Conservation (phyloP, 2,113 vertebrate genomes). For the Chelonoidis abingdonii region DNA sequence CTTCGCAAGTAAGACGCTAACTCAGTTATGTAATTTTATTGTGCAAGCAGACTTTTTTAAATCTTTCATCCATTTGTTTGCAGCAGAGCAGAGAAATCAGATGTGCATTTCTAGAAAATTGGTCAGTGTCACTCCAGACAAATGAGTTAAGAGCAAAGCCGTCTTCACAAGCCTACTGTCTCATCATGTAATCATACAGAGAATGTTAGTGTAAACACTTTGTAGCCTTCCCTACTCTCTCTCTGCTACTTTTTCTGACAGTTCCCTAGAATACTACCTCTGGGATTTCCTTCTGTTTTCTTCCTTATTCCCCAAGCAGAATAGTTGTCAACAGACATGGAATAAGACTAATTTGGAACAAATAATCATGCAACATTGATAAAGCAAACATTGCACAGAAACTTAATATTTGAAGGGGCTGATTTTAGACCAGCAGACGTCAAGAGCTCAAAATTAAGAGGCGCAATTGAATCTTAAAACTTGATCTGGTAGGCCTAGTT, state of each 20-base stretch:
- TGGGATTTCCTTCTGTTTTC: neutral
- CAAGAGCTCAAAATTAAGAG: neutral
- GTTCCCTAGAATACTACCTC: neutral
- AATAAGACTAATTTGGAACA: neutral
- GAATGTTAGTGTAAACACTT: neutral
- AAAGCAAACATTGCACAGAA: neutral
- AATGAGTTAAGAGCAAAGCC: neutral
- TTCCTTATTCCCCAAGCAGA: neutral
- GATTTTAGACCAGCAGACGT: neutral
- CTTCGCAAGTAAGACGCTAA: slow-evolving; percentile 86
- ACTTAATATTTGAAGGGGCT: neutral
- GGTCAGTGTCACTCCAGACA: neutral
- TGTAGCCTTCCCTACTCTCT: neutral
- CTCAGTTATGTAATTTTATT: neutral
- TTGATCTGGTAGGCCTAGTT: neutral
- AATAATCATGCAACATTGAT: neutral
- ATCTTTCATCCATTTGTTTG: neutral
- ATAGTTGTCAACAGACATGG: neutral
- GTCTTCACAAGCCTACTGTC: neutral
- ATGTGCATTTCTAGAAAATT: neutral
- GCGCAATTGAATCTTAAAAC: neutral
- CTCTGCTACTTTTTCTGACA: neutral
- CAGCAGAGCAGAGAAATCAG: neutral
- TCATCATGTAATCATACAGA: neutral
- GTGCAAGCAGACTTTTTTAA: neutral